Evolutionary conservation across 2,888 invertebrate genomes (phyloP).

Genomic region (Drosophila vallismaia): DNA sequence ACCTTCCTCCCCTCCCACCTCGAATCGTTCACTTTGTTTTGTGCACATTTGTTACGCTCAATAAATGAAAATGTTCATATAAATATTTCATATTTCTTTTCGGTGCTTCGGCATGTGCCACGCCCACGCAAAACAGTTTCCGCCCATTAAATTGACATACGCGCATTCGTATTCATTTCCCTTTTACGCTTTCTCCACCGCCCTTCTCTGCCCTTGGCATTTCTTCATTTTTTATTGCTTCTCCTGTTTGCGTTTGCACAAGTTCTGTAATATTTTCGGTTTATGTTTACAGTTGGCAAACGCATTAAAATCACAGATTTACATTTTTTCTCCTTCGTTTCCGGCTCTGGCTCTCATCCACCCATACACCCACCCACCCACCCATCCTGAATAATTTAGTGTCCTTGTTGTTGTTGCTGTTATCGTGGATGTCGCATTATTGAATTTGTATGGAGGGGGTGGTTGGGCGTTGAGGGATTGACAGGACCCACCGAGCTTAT

Average conservation of each 20-base stretch:
- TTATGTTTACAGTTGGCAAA: slow-evolving; percentile 81
- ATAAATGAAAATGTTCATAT: slow-evolving; percentile 79
- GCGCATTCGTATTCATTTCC: slow-evolving; percentile 73
- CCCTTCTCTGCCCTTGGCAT: not conserved
- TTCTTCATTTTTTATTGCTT: slow-evolving; percentile 55
- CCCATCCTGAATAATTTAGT: slow-evolving; percentile 75
- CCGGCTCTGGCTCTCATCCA: not conserved
- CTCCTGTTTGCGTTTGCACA: slow-evolving; percentile 67
- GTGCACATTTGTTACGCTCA: slow-evolving; percentile 77
- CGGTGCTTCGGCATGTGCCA: slow-evolving; percentile 46
- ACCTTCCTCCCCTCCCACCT: not conserved
- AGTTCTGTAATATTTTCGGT: slow-evolving; percentile 81
- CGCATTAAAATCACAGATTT: slow-evolving; percentile 81
- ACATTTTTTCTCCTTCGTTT: slow-evolving; percentile 60
- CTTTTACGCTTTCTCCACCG: slow-evolving; percentile 13
- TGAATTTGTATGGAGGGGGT: slow-evolving; percentile 56
- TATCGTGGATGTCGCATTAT: slow-evolving; percentile 59
- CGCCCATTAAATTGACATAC: slow-evolving; percentile 81
- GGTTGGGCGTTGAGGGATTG: not conserved
- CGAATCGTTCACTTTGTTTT: slow-evolving; percentile 48
- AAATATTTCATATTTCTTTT: slow-evolving; percentile 76
- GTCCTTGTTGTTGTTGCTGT: slow-evolving; percentile 55
- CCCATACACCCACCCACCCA: too few species aligned
- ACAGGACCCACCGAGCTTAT: slow-evolving; percentile 64
- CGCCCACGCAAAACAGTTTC: slow-evolving; percentile 62